Evolutionary conservation across 2,888 invertebrate genomes (phyloP).

Genomic region (Acleris laterana): DNA sequence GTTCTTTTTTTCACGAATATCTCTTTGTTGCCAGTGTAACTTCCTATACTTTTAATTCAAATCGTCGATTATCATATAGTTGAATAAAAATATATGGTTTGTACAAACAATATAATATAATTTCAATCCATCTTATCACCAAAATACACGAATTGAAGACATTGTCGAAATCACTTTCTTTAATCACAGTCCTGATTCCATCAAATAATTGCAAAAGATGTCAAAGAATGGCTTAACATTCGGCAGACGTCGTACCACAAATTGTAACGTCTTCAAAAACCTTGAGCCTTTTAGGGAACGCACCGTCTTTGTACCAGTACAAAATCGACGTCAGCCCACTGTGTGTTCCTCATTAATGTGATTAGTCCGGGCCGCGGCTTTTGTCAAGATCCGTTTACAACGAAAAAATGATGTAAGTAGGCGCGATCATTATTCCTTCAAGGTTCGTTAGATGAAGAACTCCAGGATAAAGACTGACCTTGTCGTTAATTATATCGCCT

Average conservation of each 20-base stretch:
- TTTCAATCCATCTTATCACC: too few relatives aligned
- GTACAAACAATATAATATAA: too few relatives aligned
- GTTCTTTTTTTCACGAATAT: too few relatives aligned
- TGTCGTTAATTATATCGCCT: conserved; percentile 24
- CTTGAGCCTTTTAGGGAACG: conserved; percentile 6
- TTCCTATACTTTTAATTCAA: too few relatives aligned
- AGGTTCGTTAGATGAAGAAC: conserved; percentile 23
- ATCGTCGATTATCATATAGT: too few relatives aligned
- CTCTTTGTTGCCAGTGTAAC: too few relatives aligned
- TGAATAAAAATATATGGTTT: too few relatives aligned
- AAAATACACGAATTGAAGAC: too few relatives aligned
- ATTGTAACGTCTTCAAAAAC: conserved; percentile 11
- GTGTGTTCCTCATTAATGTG: conserved; percentile 32
- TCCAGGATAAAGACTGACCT: conserved; percentile 16
- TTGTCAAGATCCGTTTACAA: conserved; percentile 22
- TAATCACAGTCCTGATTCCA: conserved; percentile 4
- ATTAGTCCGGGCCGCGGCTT: conserved; percentile 20
- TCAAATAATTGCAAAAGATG: not conserved
- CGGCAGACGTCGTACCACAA: not conserved
- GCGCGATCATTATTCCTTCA: conserved; percentile 28
- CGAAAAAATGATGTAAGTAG: conserved; percentile 30
- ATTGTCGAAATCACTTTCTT: too few relatives aligned
- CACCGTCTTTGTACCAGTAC: not conserved
- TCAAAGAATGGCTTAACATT: conserved; percentile 1
- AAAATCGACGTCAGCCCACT: conserved; percentile 8